Evolutionary conservation across 2,113 vertebrate species (phyloP).

Genomic region (Paraplagusia blochii): DNA sequence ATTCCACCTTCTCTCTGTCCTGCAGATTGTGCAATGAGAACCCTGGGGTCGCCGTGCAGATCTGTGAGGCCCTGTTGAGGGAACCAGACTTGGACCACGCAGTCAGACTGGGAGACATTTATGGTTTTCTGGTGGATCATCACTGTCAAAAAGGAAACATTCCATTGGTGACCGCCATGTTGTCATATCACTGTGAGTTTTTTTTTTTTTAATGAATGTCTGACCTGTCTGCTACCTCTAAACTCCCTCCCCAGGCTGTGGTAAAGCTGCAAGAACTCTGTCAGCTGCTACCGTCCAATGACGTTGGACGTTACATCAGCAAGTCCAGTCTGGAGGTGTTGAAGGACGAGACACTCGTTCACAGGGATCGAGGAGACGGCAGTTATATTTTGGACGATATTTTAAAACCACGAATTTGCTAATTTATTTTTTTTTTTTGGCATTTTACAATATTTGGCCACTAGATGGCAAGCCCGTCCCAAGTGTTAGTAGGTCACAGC

Average conservation of each 20-base stretch:
- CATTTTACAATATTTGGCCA: slow-evolving; percentile 12
- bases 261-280: slow-evolving; percentile 85
- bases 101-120: slow-evolving; percentile 81
- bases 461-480: slow-evolving; percentile 37
- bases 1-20: neutral
- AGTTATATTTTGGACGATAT: slow-evolving; percentile 61
- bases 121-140: slow-evolving; percentile 85
- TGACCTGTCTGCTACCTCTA: neutral
- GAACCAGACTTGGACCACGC: slow-evolving; percentile 82
- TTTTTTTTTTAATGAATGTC: neutral
- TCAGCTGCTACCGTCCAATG: slow-evolving; percentile 75
- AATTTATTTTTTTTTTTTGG: neutral
- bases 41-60: slow-evolving; percentile 76
- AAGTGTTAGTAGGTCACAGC: neutral
- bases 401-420: too few species aligned
- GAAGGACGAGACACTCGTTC: slow-evolving; percentile 76
- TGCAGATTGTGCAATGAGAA: slow-evolving; percentile 83
- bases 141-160: slow-evolving; percentile 78
- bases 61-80: slow-evolving; percentile 85
- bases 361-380: slow-evolving; percentile 15
- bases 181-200: too few species aligned
- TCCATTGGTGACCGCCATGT: slow-evolving; percentile 70
- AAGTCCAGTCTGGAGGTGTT: slow-evolving; percentile 76
- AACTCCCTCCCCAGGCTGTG: slow-evolving; percentile 76
- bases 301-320: slow-evolving; percentile 78